Evolutionary conservation across 2,113 vertebrate species (phyloP), one percentile per base, ranked within the genome.

Genomic region (Coturnix japonica): DNA sequence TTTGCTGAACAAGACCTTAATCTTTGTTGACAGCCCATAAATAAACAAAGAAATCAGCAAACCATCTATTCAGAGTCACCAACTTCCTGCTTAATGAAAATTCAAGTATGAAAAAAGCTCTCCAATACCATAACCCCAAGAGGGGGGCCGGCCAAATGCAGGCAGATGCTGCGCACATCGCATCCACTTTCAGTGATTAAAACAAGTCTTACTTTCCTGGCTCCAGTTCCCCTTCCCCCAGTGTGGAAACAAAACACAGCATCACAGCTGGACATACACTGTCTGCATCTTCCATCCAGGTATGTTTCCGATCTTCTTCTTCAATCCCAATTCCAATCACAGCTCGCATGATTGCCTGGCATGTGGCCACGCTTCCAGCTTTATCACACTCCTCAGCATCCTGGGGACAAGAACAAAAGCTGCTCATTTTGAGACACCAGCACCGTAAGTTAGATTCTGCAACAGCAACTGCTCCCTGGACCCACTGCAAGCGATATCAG

Each of bases 211-310:
- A 54, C 33, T 87, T 79, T 49, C 49, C 56, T 77, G 26, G 75
- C 18, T 77, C 5, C n/a, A 57, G 30, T 11, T 39, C 26, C 1
- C 54, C 35, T 80, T 81, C 9, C 47, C n/a, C 16, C 18, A 25
- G 14, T 31, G 57, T 22, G 74, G 65, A 83, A 44, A 31, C 39
- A 23, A 75, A 64, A 26, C 13, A 39, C 73, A 79, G 12, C 43
- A 69, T 8, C 46, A 4, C 19, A 93, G 82, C 47, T 53, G 16
- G 39, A 94, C 98, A 63, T 94, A 99, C 99, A 47, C 99, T 99
- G 92, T 99, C 99, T 1, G 99, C 98, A 19, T 99, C 99, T 91
- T 99, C 99, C 99, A 99, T 99, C 99, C 99, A 99, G 43, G 99
- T 99, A 89, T 99, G 99, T 74, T 99, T 99, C 82, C 99, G 97